Conservation (phyloP, 2,797 vertebrate species). For the Pangasius djambal region DNA sequence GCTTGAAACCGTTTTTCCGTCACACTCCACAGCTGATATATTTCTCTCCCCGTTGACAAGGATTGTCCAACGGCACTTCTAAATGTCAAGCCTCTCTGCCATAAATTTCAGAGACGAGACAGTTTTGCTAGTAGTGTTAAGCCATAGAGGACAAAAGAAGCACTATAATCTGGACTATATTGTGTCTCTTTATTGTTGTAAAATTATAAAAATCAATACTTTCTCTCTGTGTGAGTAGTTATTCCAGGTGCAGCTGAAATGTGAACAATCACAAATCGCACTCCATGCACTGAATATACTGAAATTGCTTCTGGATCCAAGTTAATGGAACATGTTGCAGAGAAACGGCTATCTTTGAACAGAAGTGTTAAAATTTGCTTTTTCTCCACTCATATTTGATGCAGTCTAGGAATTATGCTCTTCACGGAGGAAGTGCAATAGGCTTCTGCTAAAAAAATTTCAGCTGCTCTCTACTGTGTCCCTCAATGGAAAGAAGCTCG, state of each 20-base stretch:
- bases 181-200: neutral
- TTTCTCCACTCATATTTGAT: neutral
- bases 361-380: neutral
- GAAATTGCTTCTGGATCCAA: conserved; percentile 68
- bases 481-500: neutral
- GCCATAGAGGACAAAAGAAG: conserved; percentile 7
- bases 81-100: conserved; percentile 25
- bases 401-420: neutral
- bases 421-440: neutral
- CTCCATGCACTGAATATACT: conserved; percentile 63
- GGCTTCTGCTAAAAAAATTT: neutral
- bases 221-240: neutral
- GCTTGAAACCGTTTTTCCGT: neutral
- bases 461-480: neutral
- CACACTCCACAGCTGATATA: conserved; percentile 8
- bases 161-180: conserved; percentile 1
- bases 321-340: conserved; percentile 69
- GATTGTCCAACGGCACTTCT: neutral
- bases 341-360: conserved; percentile 47
- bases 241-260: conserved; percentile 62
- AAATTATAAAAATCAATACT: conserved; percentile 22
- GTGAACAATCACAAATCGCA: conserved; percentile 55
- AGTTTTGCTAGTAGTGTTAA: conserved; percentile 16
- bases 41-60: neutral
- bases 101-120: neutral